Evolutionary conservation across 2,888 invertebrate species (phyloP).

Genomic region (Eristalis arbustorum): DNA sequence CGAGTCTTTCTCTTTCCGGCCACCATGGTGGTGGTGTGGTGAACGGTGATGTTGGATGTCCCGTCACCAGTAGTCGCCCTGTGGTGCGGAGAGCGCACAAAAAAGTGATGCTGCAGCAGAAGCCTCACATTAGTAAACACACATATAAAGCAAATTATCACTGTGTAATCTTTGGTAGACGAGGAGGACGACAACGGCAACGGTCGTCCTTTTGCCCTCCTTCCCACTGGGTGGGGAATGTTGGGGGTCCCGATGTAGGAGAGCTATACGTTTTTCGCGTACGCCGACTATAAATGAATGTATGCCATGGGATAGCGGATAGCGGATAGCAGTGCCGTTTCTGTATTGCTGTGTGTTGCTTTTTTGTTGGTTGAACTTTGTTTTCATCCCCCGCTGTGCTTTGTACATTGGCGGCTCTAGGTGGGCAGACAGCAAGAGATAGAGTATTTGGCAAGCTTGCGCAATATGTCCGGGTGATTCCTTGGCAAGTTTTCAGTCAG

Average conservation of each 20-base stretch:
- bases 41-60: background rate
- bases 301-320: conserved; percentile 22
- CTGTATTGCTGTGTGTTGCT: conserved; percentile 52
- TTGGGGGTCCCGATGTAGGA: background rate
- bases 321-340: conserved; percentile 5
- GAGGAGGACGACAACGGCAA: background rate
- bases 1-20: conserved; percentile 34
- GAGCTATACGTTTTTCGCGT: conserved; percentile 6
- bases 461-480: conserved; percentile 69
- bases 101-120: conserved; percentile 71
- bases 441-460: conserved; percentile 71
- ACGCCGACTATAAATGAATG: conserved; percentile 56
- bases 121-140: conserved; percentile 70
- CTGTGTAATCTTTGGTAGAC: conserved; percentile 64
- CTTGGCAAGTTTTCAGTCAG: conserved; percentile 59
- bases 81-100: conserved; percentile 33
- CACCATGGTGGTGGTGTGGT: background rate
- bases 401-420: conserved; percentile 66
- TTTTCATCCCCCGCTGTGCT: conserved; percentile 70
- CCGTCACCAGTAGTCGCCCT: background rate
- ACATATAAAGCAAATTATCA: conserved; percentile 70
- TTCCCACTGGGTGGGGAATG: background rate
- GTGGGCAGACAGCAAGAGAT: conserved; percentile 70
- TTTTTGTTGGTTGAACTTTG: conserved; percentile 70
- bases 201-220: conserved; percentile 58